These are phyloP conservation scores for Cataglyphis albicans DNA, from an alignment of 2,888 invertebrate species.

Conservation along the genomic window DNA sequence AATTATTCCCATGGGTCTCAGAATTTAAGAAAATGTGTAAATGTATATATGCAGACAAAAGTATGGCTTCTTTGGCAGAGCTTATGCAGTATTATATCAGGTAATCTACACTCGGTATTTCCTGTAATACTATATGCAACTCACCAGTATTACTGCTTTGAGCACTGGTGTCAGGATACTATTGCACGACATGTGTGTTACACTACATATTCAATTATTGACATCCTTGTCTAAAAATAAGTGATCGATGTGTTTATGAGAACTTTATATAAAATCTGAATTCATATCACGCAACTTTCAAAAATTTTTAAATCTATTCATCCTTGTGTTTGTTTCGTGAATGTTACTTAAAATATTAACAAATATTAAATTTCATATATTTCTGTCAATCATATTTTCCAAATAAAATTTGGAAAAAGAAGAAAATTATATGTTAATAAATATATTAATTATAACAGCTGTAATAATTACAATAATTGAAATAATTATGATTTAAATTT, in stretches of 20 bases:
- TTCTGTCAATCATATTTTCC: neutral
- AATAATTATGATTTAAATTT: constrained; percentile 2
- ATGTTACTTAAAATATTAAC: neutral
- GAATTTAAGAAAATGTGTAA: constrained; percentile 81
- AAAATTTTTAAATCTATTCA: neutral
- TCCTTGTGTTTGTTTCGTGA: neutral
- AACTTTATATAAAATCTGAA: neutral
- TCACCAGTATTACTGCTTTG: constrained; percentile 76
- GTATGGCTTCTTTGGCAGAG: constrained; percentile 79
- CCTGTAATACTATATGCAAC: constrained; percentile 10
- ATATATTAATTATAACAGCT: neutral
- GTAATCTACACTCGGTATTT: constrained; percentile 72
- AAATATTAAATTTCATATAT: neutral
- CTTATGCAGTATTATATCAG: constrained; percentile 83
- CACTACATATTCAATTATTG: neutral
- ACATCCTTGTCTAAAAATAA: constrained; percentile 4
- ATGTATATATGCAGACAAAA: constrained; percentile 75
- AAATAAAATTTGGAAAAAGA: neutral
- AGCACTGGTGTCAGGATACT: constrained; percentile 74
- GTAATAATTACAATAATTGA: neutral
- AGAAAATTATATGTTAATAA: neutral
- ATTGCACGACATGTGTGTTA: constrained; percentile 13
- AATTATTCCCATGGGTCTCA: constrained; percentile 80
- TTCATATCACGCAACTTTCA: neutral
- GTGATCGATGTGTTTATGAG: constrained; percentile 1